Conservation (phyloP, 2,113 vertebrate species). For the Gymnobelideus leadbeateri region DNA sequence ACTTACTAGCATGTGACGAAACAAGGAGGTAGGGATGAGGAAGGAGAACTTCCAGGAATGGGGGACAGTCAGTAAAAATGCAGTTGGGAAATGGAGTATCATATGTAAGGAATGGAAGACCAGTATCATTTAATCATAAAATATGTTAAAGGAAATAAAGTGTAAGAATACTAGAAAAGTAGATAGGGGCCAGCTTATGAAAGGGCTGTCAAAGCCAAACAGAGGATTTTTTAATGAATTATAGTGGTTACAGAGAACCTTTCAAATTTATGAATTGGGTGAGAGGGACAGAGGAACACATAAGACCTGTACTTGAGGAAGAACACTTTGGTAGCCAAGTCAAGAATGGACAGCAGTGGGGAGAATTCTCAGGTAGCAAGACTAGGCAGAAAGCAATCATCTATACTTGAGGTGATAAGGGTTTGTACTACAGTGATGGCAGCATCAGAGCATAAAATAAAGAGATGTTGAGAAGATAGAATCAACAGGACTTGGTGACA, state of each 20-base stretch:
- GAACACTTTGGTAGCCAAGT: neutral
- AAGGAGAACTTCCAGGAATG: neutral
- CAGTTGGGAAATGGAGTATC: neutral
- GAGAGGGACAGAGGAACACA: neutral
- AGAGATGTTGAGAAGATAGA: neutral
- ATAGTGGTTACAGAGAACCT: neutral
- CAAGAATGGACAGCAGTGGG: neutral
- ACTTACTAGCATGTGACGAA: neutral
- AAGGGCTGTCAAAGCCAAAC: neutral
- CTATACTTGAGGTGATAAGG: neutral
- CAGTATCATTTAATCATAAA: neutral
- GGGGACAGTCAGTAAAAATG: neutral
- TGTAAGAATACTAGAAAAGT: neutral
- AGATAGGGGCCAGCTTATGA: neutral
- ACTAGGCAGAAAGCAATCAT: neutral
- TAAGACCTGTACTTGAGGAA: neutral
- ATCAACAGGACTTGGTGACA: neutral
- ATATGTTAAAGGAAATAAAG: neutral
- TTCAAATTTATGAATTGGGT: neutral
- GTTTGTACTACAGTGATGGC: neutral
- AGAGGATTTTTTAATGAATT: neutral
- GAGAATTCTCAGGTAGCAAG: neutral
- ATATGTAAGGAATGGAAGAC: neutral
- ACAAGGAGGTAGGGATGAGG: neutral
- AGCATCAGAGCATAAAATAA: neutral